Percentiles rank a stretch among this genome's conserved stretches.
Evolutionary conservation across 2,113 vertebrate species (phyloP).

Genomic region (Nipponia nippon): DNA sequence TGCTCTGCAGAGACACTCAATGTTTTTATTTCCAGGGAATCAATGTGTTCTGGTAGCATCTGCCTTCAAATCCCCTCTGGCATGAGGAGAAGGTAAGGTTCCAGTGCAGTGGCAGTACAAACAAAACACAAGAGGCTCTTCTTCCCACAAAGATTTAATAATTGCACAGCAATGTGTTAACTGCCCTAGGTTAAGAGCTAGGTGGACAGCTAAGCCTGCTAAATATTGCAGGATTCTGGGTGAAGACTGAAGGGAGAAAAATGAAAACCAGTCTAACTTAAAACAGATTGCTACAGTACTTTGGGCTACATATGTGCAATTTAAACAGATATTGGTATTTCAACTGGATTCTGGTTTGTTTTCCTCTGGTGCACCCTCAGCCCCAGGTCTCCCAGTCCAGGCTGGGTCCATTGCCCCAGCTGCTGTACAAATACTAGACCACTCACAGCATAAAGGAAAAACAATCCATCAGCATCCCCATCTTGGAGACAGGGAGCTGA

Average conservation of each 20-base stretch:
- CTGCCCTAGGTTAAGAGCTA: not conserved
- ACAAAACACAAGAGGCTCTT: not conserved
- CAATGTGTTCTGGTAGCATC: not conserved
- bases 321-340: not conserved
- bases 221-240: not conserved
- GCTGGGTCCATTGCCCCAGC: not conserved
- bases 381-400: not conserved
- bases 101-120: not conserved
- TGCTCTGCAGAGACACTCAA: not conserved
- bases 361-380: not conserved
- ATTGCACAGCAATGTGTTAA: not conserved
- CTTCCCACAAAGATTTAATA: not conserved
- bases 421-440: not conserved
- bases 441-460: not conserved
- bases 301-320: not conserved
- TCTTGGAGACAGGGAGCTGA: not conserved
- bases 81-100: not conserved
- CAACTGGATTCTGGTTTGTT: not conserved
- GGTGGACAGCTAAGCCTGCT: not conserved
- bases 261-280: not conserved
- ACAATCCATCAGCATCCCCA: not conserved
- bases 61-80: not conserved
- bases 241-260: not conserved
- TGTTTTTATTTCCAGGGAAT: slow-evolving; percentile 17
- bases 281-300: not conserved